These are phyloP conservation scores for Synanthedon tipuliformis DNA, from an alignment of 2,888 invertebrate species.

Conservation along the genomic window DNA sequence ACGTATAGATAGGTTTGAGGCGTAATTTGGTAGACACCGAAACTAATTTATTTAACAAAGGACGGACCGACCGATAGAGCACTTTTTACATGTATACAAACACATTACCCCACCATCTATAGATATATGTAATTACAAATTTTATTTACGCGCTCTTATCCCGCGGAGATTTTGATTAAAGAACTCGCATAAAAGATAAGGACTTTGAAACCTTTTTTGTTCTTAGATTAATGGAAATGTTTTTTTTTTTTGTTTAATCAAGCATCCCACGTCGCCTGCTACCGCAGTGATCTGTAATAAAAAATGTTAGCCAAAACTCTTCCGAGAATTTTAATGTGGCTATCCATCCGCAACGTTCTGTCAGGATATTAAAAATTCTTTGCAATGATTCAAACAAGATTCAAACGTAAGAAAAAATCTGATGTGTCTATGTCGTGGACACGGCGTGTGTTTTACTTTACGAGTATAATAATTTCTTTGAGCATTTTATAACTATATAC, in stretches of 20 bases:
- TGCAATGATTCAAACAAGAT: neutral
- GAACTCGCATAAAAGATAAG: neutral
- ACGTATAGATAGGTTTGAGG: slow-evolving; percentile 63
- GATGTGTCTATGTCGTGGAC: no score
- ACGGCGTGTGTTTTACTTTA: no score
- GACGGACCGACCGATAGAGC: slow-evolving; percentile 62
- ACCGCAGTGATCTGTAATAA: slow-evolving; percentile 1
- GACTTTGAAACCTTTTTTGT: neutral
- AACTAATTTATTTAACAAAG: slow-evolving; percentile 72
- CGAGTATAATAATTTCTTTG: no score
- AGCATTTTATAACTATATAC: no score
- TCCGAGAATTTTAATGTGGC: neutral
- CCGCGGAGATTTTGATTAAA: slow-evolving; percentile 18
- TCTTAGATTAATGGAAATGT: neutral
- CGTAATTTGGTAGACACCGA: slow-evolving; percentile 73
- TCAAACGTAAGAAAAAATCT: slow-evolving; percentile 1
- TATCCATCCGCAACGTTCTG: neutral
- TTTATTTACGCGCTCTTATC: slow-evolving; percentile 29
- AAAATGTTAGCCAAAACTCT: slow-evolving; percentile 1
- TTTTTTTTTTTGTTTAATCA: no score
- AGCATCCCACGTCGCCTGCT: no score
- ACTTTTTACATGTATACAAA: slow-evolving; percentile 65
- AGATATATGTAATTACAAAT: slow-evolving; percentile 35
- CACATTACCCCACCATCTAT: slow-evolving; percentile 35
- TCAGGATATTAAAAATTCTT: slow-evolving; percentile 5